Percentiles rank a stretch among this genome's conserved stretches.
Evolutionary conservation across 35 echinoderm and acorn worm species (phyloP).

Genomic region (Ptychodera flava): DNA sequence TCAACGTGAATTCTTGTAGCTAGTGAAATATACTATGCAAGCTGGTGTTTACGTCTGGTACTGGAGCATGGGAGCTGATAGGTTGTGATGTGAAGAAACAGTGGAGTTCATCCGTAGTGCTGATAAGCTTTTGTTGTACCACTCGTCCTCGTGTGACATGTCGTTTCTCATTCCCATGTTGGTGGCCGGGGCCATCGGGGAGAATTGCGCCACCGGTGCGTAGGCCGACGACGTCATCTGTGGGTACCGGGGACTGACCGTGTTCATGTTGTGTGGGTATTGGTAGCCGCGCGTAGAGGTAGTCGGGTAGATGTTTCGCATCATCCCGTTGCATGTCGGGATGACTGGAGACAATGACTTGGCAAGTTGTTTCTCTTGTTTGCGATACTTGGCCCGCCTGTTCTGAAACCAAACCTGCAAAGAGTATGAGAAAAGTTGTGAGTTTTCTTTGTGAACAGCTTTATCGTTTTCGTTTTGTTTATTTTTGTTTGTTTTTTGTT

Average conservation of each 20-base stretch:
- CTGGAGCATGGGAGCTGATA: background rate
- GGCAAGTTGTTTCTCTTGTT: constrained; percentile 38
- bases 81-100: background rate
- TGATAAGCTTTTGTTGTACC: constrained; percentile 23
- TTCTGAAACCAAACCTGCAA: constrained; percentile 46
- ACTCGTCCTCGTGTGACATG: background rate
- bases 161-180: constrained; percentile 9
- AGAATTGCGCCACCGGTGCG: constrained; percentile 15
- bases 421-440: no score
- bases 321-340: constrained; percentile 17
- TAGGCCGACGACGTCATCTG: constrained; percentile 12
- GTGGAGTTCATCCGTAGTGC: constrained; percentile 11
- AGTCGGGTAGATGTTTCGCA: constrained; percentile 14
- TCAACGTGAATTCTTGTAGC: no score
- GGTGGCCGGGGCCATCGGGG: background rate
- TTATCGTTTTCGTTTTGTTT: no score
- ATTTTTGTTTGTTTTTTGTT: no score
- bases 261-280: background rate
- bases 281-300: background rate
- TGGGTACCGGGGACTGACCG: constrained; percentile 6
- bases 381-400: constrained; percentile 36
- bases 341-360: constrained; percentile 15
- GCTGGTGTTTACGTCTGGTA: constrained; percentile 6
- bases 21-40: no score
- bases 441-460: no score